These are phyloP conservation scores for Mesorhabditis sp. DNA, from an alignment of 2,888 invertebrate genomes.

Conservation along the genomic window DNA sequence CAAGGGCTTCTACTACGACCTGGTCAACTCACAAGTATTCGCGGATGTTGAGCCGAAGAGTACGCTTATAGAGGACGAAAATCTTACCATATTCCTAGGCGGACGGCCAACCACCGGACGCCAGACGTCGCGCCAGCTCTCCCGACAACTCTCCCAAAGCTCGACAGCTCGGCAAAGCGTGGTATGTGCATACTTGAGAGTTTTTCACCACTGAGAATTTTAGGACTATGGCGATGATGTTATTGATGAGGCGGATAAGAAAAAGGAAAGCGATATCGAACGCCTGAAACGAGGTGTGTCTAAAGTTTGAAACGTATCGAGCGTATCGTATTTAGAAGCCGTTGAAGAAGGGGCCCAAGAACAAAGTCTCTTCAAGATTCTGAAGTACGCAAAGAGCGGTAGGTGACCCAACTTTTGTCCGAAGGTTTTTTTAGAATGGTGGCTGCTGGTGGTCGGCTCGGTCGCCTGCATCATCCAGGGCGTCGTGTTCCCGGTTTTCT, in stretches of 20 bases:
- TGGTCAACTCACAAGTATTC: constrained; percentile 51
- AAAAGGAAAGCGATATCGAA: neutral
- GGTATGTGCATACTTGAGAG: neutral
- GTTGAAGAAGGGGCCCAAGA: constrained; percentile 42
- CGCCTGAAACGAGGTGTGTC: neutral
- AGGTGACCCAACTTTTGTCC: too few relatives aligned
- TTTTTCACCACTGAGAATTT: too few relatives aligned
- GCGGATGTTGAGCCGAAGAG: constrained; percentile 18
- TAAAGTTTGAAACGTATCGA: neutral
- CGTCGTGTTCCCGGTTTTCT: constrained; percentile 61
- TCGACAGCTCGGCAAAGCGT: neutral
- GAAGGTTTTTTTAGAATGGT: constrained; percentile 57
- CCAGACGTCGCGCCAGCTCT: neutral
- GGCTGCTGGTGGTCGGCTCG: constrained; percentile 58
- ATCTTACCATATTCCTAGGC: neutral
- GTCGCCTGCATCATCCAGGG: constrained; percentile 52
- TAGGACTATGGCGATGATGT: neutral
- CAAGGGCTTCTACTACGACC: constrained; percentile 69
- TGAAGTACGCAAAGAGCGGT: constrained; percentile 55
- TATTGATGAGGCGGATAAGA: neutral
- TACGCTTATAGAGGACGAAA: neutral
- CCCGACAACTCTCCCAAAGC: neutral
- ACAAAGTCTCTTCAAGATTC: constrained; percentile 50
- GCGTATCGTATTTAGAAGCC: constrained; percentile 20
- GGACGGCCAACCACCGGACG: neutral